These are phyloP conservation scores for Lethocerus indicus DNA, from an alignment of 1,140 invertebrate species.

Conservation along the genomic window DNA sequence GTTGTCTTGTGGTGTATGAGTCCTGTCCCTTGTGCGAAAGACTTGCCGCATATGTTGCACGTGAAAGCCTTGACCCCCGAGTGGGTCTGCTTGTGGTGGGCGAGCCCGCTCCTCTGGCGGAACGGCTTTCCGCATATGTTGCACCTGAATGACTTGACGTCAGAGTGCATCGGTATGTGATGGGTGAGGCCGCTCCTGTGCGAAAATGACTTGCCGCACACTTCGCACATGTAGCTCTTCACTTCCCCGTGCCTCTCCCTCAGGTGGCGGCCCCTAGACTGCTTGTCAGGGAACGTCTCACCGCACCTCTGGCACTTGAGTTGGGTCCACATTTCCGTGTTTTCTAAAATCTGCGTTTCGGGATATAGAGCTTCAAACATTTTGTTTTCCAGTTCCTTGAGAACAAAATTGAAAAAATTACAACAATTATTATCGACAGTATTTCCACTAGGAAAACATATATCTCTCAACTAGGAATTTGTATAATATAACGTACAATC, in stretches of 20 bases:
- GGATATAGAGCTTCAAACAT: conserved; percentile 8
- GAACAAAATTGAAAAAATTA: no score
- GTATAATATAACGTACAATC: no score
- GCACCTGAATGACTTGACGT: conserved; percentile 19
- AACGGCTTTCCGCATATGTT: conserved; percentile 20
- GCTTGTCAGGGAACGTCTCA: conserved; percentile 2
- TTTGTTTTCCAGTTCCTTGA: conserved; percentile 2
- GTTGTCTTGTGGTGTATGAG: conserved; percentile 6
- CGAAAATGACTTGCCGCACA: conserved; percentile 19
- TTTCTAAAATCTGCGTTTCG: conserved; percentile 8
- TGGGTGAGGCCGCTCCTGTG: conserved; percentile 17
- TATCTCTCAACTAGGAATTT: no score
- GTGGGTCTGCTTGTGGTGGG: conserved; percentile 18
- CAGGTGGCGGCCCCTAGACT: background rate
- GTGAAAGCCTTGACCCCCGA: conserved; percentile 3
- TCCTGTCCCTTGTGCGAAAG: conserved; percentile 6
- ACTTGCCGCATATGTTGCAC: conserved; percentile 7
- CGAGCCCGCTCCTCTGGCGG: conserved; percentile 17
- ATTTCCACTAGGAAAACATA: no score
- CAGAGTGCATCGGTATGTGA: conserved; percentile 18
- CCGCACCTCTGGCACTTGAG: conserved; percentile 3
- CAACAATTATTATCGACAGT: no score
- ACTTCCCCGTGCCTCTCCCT: background rate
- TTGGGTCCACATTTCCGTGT: conserved; percentile 1
- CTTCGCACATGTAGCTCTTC: conserved; percentile 11